These are phyloP conservation scores for Venusia cambrica DNA, from an alignment of 2,888 invertebrate genomes.

Conservation along the genomic window DNA sequence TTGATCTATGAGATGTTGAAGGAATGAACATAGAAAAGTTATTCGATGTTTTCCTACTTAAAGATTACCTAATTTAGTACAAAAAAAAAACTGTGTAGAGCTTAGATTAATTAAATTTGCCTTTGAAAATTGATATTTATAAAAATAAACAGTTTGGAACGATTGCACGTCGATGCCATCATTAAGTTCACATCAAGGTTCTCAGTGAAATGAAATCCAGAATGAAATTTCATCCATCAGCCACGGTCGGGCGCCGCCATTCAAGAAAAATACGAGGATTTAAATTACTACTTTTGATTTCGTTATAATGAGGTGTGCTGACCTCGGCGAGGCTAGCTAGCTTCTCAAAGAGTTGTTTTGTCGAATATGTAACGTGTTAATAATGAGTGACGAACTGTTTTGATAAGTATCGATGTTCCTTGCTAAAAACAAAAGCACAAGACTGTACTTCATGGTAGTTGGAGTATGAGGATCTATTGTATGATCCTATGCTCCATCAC, in stretches of 20 bases:
- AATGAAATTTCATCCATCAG: conserved; percentile 44
- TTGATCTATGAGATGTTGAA: too few species aligned
- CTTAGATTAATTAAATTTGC: too few species aligned
- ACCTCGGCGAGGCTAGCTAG: conserved; percentile 37
- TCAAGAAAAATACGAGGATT: conserved; percentile 49
- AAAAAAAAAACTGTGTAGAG: too few species aligned
- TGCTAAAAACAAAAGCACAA: too few species aligned
- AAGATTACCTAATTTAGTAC: too few species aligned
- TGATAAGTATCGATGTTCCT: conserved; percentile 26
- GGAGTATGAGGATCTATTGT: too few species aligned
- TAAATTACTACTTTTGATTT: conserved; percentile 64
- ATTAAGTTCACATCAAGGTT: conserved; percentile 27
- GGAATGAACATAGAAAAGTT: too few species aligned
- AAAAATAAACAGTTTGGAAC: too few species aligned
- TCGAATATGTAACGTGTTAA: conserved; percentile 31
- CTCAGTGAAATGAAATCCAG: conserved; percentile 40
- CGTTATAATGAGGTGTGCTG: conserved; percentile 52
- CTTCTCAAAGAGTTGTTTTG: conserved; percentile 38
- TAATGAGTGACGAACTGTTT: conserved; percentile 15
- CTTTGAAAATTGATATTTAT: too few species aligned
- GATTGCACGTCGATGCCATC: conserved; percentile 29
- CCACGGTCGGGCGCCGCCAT: conserved; percentile 29
- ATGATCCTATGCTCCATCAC: too few species aligned
- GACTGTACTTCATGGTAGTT: too few species aligned
- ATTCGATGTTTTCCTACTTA: too few species aligned